Conservation (phyloP, 2,888 invertebrate genomes). For the Melieria crassipennis region DNA sequence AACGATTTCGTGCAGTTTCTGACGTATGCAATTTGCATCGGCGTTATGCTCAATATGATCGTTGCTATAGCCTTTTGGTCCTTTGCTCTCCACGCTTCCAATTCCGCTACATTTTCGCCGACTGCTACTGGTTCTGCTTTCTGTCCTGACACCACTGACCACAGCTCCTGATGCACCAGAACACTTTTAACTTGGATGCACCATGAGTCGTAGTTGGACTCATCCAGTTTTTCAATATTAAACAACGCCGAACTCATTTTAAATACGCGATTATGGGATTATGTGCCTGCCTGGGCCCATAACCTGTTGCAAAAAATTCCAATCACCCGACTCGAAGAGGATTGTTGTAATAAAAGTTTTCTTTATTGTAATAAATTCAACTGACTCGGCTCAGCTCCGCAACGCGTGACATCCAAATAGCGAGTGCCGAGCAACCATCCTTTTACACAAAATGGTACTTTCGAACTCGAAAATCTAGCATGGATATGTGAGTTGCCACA, state of each 20-base stretch:
- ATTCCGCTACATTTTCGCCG: background rate
- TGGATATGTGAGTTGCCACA: too few relatives aligned
- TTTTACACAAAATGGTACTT: too few relatives aligned
- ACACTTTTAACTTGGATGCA: conserved; percentile 31
- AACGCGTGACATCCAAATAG: too few relatives aligned
- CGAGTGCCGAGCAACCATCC: too few relatives aligned
- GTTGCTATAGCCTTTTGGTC: conserved; percentile 32
- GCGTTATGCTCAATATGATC: conserved; percentile 29
- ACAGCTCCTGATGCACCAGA: conserved; percentile 37
- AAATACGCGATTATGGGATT: too few relatives aligned
- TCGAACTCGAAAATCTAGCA: too few relatives aligned
- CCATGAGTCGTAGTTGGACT: conserved; percentile 39
- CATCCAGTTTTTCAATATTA: conserved; percentile 8
- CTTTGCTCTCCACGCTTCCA: conserved; percentile 15
- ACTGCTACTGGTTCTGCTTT: background rate
- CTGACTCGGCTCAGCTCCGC: too few relatives aligned
- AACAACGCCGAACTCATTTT: conserved; percentile 10
- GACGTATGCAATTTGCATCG: conserved; percentile 25
- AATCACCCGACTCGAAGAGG: too few relatives aligned
- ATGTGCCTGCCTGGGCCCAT: conserved; percentile 32
- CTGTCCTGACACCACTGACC: conserved; percentile 15
- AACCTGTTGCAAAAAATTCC: conserved; percentile 24
- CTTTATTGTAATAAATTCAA: too few relatives aligned
- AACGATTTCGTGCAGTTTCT: conserved; percentile 13
- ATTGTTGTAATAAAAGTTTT: too few relatives aligned